Base-by-base conservation (phyloP, 2,113 vertebrate genomes). In the Calypte anna region DNA sequence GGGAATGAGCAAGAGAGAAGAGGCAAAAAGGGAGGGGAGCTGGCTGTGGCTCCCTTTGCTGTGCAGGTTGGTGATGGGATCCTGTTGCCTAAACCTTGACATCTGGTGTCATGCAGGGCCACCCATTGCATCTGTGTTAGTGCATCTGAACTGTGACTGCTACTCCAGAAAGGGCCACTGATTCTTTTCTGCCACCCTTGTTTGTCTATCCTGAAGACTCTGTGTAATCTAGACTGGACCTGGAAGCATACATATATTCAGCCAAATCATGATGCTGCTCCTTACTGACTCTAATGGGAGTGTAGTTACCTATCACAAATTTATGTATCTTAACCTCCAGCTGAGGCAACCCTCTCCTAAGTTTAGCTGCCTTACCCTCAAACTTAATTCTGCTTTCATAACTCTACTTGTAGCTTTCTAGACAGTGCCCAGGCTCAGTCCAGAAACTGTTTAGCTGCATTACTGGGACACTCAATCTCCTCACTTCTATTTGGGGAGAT, bases 381-480 rank as follows among this genome's bases (percentile, higher is more conserved):
- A 62, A 77, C 11, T 15, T n/a, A 88, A 91, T 91, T 83, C 33
- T 81, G 22, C 25, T 74, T 70, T 62, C 77, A 72, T 70, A 83
- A 86, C 92, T 78, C 46, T 74, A 38, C 2, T 31, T 67, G 27
- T 23, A 67, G 59, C 1, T 84, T 86, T 63, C 43, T 94, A 81
- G 57, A 43, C 28, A 59, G 15, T 10, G 12, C 43, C 28, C 76
- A 59, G 14, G 55, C 84, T 89, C 48, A 55, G 27, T 51, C 24
- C 23, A 86, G 73, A 82, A 86, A 81, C 51, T 86, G 73, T 31
- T 94, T 63, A 74, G 38, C 18, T 95, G 53, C 20, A 63, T 92
- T 91, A 84, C 36, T 1, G 5, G 14, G 20, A 8, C 48, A 84
- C 16, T 89, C 38, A 55, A 91, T 84, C 43, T 86, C 31, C 28